phyloP scores from a whole-genome alignment of 2,888 invertebrate genomes.

The Dysmachus trigonus region DNA sequence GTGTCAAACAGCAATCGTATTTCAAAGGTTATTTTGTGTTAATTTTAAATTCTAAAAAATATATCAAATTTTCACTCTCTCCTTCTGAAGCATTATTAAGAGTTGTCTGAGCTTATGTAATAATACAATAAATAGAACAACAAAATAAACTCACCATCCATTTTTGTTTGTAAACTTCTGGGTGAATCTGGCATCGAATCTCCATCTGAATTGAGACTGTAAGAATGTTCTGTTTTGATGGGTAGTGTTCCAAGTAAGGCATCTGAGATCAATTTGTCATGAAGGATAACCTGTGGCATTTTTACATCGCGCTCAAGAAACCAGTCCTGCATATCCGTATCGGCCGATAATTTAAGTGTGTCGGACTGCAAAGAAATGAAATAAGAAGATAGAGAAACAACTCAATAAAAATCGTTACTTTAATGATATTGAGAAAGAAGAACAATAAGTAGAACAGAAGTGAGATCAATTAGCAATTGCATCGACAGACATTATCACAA shows the following conservation, averaged over 20 bases:
- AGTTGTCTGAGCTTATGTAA: too few species aligned
- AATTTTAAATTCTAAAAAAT: too few species aligned
- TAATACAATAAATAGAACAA: background rate
- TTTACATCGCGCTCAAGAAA: constrained; percentile 74
- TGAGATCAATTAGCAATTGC: background rate
- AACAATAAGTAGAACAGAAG: background rate
- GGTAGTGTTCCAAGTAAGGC: constrained; percentile 82
- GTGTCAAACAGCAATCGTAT: too few species aligned
- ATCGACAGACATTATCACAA: background rate
- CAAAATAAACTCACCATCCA: constrained; percentile 70
- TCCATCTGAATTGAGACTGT: constrained; percentile 80
- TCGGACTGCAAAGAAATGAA: constrained; percentile 69
- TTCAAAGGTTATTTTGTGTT: too few species aligned
- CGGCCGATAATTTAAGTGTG: constrained; percentile 69
- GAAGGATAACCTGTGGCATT: constrained; percentile 76
- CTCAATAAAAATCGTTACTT: background rate
- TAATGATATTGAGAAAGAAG: background rate
- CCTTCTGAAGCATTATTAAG: too few species aligned
- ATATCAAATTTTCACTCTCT: too few species aligned
- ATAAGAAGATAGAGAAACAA: constrained; percentile 25
- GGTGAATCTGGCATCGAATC: constrained; percentile 78
- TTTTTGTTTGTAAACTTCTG: constrained; percentile 72
- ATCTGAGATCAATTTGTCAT: constrained; percentile 76
- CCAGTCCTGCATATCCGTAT: constrained; percentile 75
- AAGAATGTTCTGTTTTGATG: constrained; percentile 93